Conservation (phyloP, 2,113 vertebrate species). For the Pseudorhombus dupliciocellatus region DNA sequence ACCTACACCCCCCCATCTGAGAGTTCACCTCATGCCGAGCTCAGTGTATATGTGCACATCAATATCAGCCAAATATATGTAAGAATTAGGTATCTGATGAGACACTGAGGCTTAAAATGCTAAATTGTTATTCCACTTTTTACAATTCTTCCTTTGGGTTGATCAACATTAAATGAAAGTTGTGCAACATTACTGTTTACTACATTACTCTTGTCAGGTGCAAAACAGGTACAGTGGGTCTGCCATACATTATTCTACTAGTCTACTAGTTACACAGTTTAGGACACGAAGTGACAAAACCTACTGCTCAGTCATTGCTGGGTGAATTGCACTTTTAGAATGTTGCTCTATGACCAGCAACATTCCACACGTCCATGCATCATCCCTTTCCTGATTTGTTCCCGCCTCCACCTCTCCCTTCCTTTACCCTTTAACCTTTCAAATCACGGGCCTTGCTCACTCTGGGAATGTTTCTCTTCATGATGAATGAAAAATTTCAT, state of each 20-base stretch:
- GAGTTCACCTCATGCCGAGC: constrained; percentile 36
- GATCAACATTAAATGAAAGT: neutral
- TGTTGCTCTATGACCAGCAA: constrained; percentile 17
- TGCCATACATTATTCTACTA: neutral
- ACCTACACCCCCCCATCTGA: constrained; percentile 54
- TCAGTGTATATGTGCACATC: constrained; percentile 4
- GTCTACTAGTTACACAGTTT: neutral
- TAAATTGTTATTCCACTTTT: neutral
- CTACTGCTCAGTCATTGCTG: neutral
- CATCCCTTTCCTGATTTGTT: constrained; percentile 41
- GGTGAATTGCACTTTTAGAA: neutral
- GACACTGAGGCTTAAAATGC: neutral
- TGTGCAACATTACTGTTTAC: too few relatives aligned
- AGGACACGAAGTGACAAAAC: neutral
- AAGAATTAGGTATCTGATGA: too few relatives aligned
- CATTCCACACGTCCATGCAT: constrained; percentile 47
- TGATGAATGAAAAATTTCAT: too few relatives aligned
- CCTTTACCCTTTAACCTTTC: constrained; percentile 47
- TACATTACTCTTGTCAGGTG: too few relatives aligned
- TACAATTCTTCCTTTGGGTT: too few relatives aligned
- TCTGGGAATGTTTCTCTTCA: neutral
- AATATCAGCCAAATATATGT: neutral
- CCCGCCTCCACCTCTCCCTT: constrained; percentile 46
- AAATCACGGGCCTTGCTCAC: constrained; percentile 13
- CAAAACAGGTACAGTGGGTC: neutral